Base-by-base conservation (phyloP, 2,888 invertebrate genomes). In the Frankliniella intonsa region DNA sequence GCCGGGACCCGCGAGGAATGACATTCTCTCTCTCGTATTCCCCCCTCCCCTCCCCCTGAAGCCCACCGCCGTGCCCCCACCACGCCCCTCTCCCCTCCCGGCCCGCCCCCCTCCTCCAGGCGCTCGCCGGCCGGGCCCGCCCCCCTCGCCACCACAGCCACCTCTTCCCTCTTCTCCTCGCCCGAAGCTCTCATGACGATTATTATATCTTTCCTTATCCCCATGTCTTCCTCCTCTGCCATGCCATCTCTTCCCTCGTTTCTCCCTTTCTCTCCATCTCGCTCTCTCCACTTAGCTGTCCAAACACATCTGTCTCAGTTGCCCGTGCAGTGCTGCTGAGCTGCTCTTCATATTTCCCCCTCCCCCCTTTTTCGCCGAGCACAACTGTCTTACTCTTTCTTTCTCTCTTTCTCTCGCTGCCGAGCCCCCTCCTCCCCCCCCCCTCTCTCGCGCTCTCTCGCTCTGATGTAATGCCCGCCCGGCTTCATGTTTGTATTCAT, bases 201-300 rank as follows among this genome's bases (percentile, higher is more conserved):
- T 76, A 76, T 76, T 76, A 25, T 25, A 76, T 76, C 69, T 25
- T 76, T 25, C 25, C 19, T 55, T 55, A 55, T 55, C 19, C 19
- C 25, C 69, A 76, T 76, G 69, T 22, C 69, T 76, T 76, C 69
- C 69, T 76, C 69, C 62, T 62, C 62, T 17, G 5, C 38, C 38
- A 38, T 38, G 38, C 38, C 38, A 38, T 38, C 38, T 38, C 38
- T 38, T 38, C 5, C 38, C 25, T 76, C 62, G 69, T 22, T 25
- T 76, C 22, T 76, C 69, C 55, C 69, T 8, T 12, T 76, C 69
- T n/a, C 69, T 25, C 25, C 69, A 25, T 76, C 69, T 76, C 69
- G 69, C 69, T 76, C 69, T 62, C 69, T 76, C 69, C 69, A 76
- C 69, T 76, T 76, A 76, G 69, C 69, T 76, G 69, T 76, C 69